These are phyloP conservation scores for Halcyon smyrnensis DNA, from an alignment of 2,797 vertebrate species.

Conservation along the genomic window DNA sequence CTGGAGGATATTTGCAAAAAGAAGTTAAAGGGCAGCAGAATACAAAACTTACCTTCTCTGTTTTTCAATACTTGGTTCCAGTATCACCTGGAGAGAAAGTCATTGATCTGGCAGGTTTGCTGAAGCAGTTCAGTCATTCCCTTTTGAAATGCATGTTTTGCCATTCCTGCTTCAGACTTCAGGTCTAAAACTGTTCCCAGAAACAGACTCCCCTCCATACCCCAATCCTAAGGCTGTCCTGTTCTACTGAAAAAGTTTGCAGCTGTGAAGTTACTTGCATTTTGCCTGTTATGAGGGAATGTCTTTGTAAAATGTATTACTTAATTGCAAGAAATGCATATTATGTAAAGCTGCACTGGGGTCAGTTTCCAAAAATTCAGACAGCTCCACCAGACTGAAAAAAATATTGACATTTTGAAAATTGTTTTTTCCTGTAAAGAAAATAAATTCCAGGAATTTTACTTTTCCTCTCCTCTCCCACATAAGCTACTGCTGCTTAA, in stretches of 20 bases:
- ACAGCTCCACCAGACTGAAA: constrained; percentile 1
- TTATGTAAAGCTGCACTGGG: constrained; percentile 41
- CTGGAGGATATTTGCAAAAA: constrained; percentile 42
- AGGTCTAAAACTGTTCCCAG: constrained; percentile 54
- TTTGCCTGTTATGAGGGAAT: constrained; percentile 34
- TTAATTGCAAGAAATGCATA: constrained; percentile 38
- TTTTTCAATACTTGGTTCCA: constrained; percentile 67
- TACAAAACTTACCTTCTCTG: constrained; percentile 61
- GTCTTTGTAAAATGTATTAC: constrained; percentile 62
- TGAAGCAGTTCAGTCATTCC: constrained; percentile 42
- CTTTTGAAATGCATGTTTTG: constrained; percentile 60
- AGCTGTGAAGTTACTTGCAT: constrained; percentile 58
- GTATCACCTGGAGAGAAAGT: constrained; percentile 58
- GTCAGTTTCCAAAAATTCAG: constrained; percentile 61
- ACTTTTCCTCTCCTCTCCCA: constrained; percentile 25
- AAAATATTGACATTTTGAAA: not conserved
- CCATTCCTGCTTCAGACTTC: constrained; percentile 59
- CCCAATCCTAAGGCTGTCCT: constrained; percentile 47
- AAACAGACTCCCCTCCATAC: not conserved
- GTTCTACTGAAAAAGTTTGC: constrained; percentile 54
- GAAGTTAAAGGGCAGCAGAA: constrained; percentile 60
- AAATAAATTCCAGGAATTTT: constrained; percentile 60
- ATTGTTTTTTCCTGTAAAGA: constrained; percentile 18
- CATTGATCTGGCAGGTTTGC: constrained; percentile 53
- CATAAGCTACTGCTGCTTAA: constrained; percentile 35